Evolutionary conservation across 2,888 invertebrate species (phyloP).

Genomic region (Marasmarcha lunaedactyla): DNA sequence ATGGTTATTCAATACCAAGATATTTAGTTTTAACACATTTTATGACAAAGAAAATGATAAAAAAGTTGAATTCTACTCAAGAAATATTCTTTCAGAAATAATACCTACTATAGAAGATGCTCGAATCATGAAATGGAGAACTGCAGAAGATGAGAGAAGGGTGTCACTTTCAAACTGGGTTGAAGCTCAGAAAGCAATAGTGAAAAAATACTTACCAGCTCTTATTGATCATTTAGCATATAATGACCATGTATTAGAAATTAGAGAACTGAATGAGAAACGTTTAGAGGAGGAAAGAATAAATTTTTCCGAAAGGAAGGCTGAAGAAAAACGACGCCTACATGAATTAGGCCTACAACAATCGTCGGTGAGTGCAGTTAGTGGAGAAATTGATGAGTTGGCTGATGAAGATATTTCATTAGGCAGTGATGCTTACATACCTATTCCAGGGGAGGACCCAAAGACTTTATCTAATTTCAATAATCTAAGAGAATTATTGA

Average conservation of each 20-base stretch:
- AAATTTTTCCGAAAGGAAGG: no score
- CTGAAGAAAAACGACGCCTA: no score
- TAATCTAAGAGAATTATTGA: conserved; percentile 19
- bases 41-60: conserved; percentile 28
- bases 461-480: conserved; percentile 19
- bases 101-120: conserved; percentile 45
- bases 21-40: conserved; percentile 42
- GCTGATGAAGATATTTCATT: no score
- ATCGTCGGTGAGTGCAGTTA: not conserved
- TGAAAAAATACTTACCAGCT: conserved; percentile 26
- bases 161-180: conserved; percentile 45
- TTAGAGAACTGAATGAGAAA: conserved; percentile 9
- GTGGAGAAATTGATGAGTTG: not conserved
- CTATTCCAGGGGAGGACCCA: not conserved
- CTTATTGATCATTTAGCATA: conserved; percentile 2
- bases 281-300: no score
- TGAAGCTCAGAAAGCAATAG: conserved; percentile 15
- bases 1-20: conserved; percentile 55
- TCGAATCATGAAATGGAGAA: conserved; percentile 39
- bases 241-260: conserved; percentile 21
- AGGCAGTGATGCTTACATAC: not conserved
- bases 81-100: conserved; percentile 46
- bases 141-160: conserved; percentile 39
- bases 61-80: conserved; percentile 32
- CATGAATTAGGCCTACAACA: no score